phyloP scores from a whole-genome alignment of 1,140 invertebrate species.

The Lasaia peninsularis region DNA sequence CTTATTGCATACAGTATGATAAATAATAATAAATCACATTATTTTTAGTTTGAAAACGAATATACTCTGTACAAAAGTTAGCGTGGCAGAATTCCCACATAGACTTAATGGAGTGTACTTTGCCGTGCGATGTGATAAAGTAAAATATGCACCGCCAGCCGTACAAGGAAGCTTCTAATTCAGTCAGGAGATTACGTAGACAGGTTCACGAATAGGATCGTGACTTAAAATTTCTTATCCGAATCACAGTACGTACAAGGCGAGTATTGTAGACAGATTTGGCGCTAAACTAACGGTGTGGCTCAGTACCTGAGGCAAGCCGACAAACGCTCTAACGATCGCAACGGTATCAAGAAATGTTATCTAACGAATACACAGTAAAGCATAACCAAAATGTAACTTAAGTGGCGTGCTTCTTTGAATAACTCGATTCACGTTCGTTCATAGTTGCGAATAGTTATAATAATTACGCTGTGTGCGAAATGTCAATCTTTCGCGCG shows the following conservation, averaged over 20 bases:
- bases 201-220: constrained; percentile 57
- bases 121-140: constrained; percentile 33
- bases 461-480: neutral
- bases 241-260: constrained; percentile 54
- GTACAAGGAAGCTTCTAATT: constrained; percentile 59
- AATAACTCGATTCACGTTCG: neutral
- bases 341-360: constrained; percentile 58
- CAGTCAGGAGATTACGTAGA: constrained; percentile 55
- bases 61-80: neutral
- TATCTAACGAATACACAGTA: constrained; percentile 43
- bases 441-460: neutral
- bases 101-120: constrained; percentile 5
- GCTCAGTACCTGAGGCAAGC: constrained; percentile 13
- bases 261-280: constrained; percentile 69
- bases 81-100: constrained; percentile 1
- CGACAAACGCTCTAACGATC: constrained; percentile 14
- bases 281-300: constrained; percentile 62
- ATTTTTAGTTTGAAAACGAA: too few species aligned
- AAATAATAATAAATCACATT: too few species aligned
- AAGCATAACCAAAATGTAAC: constrained; percentile 44
- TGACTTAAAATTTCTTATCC: constrained; percentile 71
- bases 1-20: too few species aligned
- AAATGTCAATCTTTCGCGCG: too few species aligned
- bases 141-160: constrained; percentile 53
- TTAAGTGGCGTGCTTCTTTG: neutral